phyloP scores from a whole-genome alignment of 2,113 vertebrate species.

The Romanogobio albipinnatus region DNA sequence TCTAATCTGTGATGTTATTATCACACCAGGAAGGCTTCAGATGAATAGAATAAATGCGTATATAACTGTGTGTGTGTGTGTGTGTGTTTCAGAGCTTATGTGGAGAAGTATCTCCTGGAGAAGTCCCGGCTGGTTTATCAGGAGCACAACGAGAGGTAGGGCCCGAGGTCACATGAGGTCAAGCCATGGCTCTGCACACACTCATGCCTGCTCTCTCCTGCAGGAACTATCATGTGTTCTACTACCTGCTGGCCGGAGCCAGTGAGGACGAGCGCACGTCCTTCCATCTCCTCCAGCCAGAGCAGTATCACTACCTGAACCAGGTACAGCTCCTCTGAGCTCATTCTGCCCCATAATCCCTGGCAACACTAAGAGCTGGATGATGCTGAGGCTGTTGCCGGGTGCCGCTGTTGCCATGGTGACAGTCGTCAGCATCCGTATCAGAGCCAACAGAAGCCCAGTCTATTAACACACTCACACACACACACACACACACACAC shows the following conservation, averaged over 20 bases:
- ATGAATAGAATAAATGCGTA: no score
- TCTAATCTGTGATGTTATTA: no score
- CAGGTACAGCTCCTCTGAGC: constrained; percentile 77
- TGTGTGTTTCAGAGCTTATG: constrained; percentile 85
- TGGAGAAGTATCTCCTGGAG: constrained; percentile 96
- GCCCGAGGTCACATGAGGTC: no score
- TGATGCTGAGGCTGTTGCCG: constrained; percentile 60
- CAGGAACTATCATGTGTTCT: constrained; percentile 99
- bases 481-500: neutral
- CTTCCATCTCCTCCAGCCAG: constrained; percentile 91
- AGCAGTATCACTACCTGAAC: constrained; percentile 96
- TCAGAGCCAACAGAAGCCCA: neutral
- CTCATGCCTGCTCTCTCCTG: constrained; percentile 6
- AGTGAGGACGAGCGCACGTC: constrained; percentile 90
- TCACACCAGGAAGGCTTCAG: no score
- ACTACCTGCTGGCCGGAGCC: constrained; percentile 94
- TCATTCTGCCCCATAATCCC: constrained; percentile 40
- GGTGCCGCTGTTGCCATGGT: constrained; percentile 72
- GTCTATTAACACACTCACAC: neutral
- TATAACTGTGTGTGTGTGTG: no score
- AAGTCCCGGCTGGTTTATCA: constrained; percentile 97
- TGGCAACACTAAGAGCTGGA: constrained; percentile 49
- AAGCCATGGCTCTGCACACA: no score
- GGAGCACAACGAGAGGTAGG: constrained; percentile 92
- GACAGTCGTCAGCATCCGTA: constrained; percentile 53